phyloP scores from a whole-genome alignment of 2,888 invertebrate genomes.

The Hoplodrina blanda region DNA sequence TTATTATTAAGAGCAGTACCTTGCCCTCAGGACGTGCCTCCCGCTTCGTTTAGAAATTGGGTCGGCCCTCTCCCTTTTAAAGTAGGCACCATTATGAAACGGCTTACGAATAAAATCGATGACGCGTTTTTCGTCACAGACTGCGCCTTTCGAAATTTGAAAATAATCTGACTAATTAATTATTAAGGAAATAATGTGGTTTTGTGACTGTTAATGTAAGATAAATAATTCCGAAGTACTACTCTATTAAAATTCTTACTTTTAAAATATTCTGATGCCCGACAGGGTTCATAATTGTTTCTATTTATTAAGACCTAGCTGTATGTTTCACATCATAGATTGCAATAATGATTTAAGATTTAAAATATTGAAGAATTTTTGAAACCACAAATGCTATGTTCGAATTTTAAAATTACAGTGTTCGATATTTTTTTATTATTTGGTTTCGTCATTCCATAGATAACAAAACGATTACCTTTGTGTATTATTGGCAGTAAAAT shows the following conservation, averaged over 20 bases:
- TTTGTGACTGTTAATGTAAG: too few relatives aligned
- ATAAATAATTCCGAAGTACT: too few relatives aligned
- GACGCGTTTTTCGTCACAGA: conserved; percentile 64
- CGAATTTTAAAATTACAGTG: not conserved
- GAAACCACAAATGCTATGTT: not conserved
- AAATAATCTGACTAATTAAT: not conserved
- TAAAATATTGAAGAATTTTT: too few relatives aligned
- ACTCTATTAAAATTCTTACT: too few relatives aligned
- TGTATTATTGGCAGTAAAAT: not conserved
- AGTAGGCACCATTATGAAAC: conserved; percentile 75
- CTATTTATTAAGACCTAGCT: too few relatives aligned
- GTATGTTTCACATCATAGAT: too few relatives aligned
- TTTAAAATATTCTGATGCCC: too few relatives aligned
- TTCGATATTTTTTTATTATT: not conserved
- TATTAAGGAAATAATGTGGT: not conserved
- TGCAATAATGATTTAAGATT: too few relatives aligned
- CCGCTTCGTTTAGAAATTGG: conserved; percentile 80
- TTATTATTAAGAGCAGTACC: conserved; percentile 74
- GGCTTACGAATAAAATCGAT: conserved; percentile 76
- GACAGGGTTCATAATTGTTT: too few relatives aligned
- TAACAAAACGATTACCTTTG: not conserved
- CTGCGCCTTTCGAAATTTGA: conserved; percentile 17
- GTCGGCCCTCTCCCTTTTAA: conserved; percentile 75
- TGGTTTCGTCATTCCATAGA: not conserved
- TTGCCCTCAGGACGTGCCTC: conserved; percentile 81